Evolutionary conservation across 1,140 invertebrate species (phyloP), one percentile per base, ranked within the genome.

Genomic region (Penaeus indicus): DNA sequence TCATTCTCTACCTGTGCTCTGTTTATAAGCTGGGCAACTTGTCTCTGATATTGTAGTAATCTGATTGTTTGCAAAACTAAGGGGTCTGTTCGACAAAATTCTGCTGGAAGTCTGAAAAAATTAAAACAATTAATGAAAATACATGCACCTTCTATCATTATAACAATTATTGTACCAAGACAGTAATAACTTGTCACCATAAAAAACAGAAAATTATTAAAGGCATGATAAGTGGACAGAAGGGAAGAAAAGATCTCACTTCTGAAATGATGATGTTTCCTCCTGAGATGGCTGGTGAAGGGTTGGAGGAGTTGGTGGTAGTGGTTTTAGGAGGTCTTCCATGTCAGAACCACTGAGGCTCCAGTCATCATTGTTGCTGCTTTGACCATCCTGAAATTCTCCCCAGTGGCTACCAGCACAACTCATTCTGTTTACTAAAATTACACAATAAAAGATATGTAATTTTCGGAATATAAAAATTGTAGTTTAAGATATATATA

Each of bases 261-360:
- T 90, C 60, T 90, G 90, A 77, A 90, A 90, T 21, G 90, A 90
- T 38, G 87, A 82, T 21, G 90, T 90, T 75, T 88, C 86, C 62
- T 90, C 86, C n/a, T 63, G 90, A 64, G 90, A 90, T 18, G 90
- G 90, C 25, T 90, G 90, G 27, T 90, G 90, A 22, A 90, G 85
- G 27, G 83, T 32, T 80, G 90, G 84, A 21, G 86, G 75, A 32
- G 83, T 85, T n/a, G 86, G 90, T 11, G 63, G 77, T n/a, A 84
- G 87, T 38, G 90, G 87, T 27, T 75, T 69, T 3, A 90, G 84
- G 11, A 90, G 78, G 67, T 90, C 90, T n/a, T 90, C 90, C 81
- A 88, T 88, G 78, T 90, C 90, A 60, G 86, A 79, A 27, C n/a
- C 54, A 61, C 84, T 88, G 25, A 90, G 85, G 4, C 90, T 86